A percentile compares a stretch with the other conserved stretches of the same genome.
Conservation (phyloP, 2,113 vertebrate genomes). For the Menidia beryllina region DNA sequence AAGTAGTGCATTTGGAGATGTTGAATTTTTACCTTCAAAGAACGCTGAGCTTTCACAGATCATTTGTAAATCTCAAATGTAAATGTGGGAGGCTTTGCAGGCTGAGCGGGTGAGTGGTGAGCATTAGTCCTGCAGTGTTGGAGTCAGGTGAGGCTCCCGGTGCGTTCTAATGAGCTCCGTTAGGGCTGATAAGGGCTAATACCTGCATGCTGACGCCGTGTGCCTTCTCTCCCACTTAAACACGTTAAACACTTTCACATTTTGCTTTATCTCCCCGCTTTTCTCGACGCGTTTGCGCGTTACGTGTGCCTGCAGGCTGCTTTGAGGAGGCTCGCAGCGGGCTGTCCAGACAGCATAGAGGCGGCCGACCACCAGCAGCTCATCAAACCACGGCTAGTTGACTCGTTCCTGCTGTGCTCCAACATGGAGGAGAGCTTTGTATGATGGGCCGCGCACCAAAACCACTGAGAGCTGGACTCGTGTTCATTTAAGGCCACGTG, state of each 20-base stretch:
- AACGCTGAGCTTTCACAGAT: conserved; percentile 20
- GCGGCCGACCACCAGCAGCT: conserved; percentile 93
- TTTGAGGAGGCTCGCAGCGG: conserved; percentile 87
- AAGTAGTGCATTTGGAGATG: conserved; percentile 44
- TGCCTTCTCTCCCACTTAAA: not conserved
- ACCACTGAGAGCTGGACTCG: not conserved
- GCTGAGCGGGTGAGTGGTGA: conserved; percentile 11
- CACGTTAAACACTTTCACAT: not conserved
- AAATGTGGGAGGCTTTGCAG: conserved; percentile 31
- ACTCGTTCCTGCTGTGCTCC: conserved; percentile 96
- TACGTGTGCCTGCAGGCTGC: conserved; percentile 84
- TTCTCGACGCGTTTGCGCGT: not conserved
- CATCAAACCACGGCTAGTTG: conserved; percentile 94
- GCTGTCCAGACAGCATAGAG: conserved; percentile 90
- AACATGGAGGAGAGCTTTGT: conserved; percentile 99
- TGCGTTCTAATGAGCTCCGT: not conserved
- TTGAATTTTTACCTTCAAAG: conserved; percentile 50
- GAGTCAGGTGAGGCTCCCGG: not conserved
- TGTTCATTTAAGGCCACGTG: not conserved
- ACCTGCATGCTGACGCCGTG: not conserved
- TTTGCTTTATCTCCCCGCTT: not conserved
- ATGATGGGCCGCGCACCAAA: conserved; percentile 65
- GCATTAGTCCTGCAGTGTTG: not conserved
- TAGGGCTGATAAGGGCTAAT: not conserved
- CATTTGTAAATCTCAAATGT: conserved; percentile 54